A percentile compares a stretch with the other conserved stretches of the same genome.
These are phyloP conservation scores for Corbicula japonica DNA, from an alignment of 2,888 invertebrate genomes.

Conservation along the genomic window DNA sequence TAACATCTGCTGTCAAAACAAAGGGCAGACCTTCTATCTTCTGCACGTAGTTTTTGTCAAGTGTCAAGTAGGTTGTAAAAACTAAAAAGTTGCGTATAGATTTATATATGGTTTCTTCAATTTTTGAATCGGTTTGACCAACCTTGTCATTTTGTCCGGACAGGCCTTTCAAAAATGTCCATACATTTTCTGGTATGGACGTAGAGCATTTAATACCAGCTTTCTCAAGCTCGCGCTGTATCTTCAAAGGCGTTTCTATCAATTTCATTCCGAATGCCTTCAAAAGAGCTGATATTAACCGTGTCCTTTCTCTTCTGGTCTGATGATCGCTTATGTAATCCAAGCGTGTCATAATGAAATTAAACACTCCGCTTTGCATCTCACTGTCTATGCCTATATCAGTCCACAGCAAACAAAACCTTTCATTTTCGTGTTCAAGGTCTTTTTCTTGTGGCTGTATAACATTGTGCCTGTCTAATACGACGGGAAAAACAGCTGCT, in stretches of 20 bases:
- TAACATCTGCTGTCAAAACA: constrained; percentile 49
- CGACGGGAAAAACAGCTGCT: too few relatives aligned
- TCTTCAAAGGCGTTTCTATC: constrained; percentile 34
- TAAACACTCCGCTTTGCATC: too few relatives aligned
- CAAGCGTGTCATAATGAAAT: too few relatives aligned
- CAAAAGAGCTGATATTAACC: constrained; percentile 15
- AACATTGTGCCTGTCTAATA: too few relatives aligned
- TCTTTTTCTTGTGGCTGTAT: too few relatives aligned
- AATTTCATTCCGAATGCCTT: constrained; percentile 55
- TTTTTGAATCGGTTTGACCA: background rate
- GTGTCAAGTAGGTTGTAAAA: constrained; percentile 37
- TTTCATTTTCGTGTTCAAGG: too few relatives aligned
- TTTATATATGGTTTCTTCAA: constrained; percentile 36
- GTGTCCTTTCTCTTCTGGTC: too few relatives aligned
- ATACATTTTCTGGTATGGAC: constrained; percentile 38
- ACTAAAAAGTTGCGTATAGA: constrained; percentile 18
- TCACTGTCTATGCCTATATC: background rate
- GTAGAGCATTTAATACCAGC: background rate
- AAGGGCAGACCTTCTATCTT: constrained; percentile 58
- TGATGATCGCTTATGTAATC: too few relatives aligned
- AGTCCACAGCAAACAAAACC: constrained; percentile 1
- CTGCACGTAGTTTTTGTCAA: constrained; percentile 22
- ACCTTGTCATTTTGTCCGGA: background rate
- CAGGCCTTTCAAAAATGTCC: constrained; percentile 49
- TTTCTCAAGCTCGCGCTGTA: constrained; percentile 35